These are phyloP conservation scores for Calliopum simillimum DNA, from an alignment of 2,888 invertebrate species.

Conservation along the genomic window DNA sequence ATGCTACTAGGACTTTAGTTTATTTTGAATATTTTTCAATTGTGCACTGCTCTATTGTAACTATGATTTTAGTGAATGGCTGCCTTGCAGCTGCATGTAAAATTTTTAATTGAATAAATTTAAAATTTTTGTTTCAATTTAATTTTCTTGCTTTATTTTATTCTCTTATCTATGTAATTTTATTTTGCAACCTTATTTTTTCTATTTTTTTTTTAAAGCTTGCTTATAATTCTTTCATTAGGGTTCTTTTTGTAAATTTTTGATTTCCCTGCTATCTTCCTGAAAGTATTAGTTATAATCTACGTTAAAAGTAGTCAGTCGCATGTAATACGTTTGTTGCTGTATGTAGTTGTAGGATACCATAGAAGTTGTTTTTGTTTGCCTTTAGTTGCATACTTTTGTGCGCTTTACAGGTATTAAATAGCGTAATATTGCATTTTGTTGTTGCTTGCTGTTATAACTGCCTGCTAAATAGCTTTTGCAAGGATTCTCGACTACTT, in stretches of 20 bases:
- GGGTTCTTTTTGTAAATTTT: neutral
- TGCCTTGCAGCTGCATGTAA: too few relatives aligned
- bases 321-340: too few relatives aligned
- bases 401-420: slow-evolving; percentile 25
- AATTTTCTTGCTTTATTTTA: too few relatives aligned
- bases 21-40: too few relatives aligned
- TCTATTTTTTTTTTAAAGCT: neutral
- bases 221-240: neutral
- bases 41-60: too few relatives aligned
- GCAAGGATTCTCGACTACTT: too few relatives aligned
- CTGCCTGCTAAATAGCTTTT: too few relatives aligned
- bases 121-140: too few relatives aligned
- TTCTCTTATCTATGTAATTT: too few relatives aligned
- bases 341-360: neutral
- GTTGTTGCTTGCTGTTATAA: neutral
- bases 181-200: neutral
- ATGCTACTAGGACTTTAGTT: too few relatives aligned
- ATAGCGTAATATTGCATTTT: slow-evolving; percentile 29
- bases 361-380: slow-evolving; percentile 14
- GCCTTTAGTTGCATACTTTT: neutral
- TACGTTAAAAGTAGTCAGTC: neutral
- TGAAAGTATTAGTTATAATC: slow-evolving; percentile 5
- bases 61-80: too few relatives aligned
- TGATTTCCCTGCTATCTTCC: neutral
- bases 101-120: too few relatives aligned